A percentile compares a stretch with the other conserved stretches of the same genome.
phyloP scores from a whole-genome alignment of 2,888 invertebrate species.

The Drosophila merina region DNA sequence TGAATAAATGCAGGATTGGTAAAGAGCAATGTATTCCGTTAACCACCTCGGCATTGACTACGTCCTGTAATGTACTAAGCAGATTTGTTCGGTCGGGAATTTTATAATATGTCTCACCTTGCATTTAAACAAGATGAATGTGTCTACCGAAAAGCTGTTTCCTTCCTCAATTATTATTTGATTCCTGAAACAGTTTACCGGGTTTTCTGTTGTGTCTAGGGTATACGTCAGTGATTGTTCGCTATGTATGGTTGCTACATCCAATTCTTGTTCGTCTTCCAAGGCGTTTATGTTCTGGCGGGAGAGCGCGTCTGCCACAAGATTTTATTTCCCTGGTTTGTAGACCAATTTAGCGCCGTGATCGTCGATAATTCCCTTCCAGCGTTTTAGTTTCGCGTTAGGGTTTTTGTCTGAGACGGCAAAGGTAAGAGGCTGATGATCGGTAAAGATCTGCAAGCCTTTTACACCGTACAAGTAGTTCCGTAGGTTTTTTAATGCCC shows the following conservation, averaged over 20 bases:
- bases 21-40: conserved; percentile 20
- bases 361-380: conserved; percentile 6
- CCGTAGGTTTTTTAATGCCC: too few relatives aligned
- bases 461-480: background rate
- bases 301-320: conserved; percentile 22
- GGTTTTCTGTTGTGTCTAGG: conserved; percentile 38
- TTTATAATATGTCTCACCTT: conserved; percentile 25
- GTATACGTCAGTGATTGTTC: conserved; percentile 46
- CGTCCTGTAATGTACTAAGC: background rate
- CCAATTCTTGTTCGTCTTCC: background rate
- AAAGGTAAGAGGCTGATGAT: background rate
- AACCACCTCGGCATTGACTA: background rate
- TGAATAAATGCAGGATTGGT: conserved; percentile 2
- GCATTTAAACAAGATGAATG: too few relatives aligned
- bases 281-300: conserved; percentile 23
- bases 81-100: conserved; percentile 22
- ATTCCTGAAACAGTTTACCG: too few relatives aligned
- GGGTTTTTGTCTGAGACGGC: background rate
- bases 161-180: too few relatives aligned
- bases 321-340: conserved; percentile 26
- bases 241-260: conserved; percentile 34
- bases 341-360: background rate
- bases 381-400: conserved; percentile 1
- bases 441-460: background rate
- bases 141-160: too few relatives aligned